These are phyloP conservation scores for Protonibea diacanthus DNA, from an alignment of 2,797 vertebrate species.

Conservation along the genomic window DNA sequence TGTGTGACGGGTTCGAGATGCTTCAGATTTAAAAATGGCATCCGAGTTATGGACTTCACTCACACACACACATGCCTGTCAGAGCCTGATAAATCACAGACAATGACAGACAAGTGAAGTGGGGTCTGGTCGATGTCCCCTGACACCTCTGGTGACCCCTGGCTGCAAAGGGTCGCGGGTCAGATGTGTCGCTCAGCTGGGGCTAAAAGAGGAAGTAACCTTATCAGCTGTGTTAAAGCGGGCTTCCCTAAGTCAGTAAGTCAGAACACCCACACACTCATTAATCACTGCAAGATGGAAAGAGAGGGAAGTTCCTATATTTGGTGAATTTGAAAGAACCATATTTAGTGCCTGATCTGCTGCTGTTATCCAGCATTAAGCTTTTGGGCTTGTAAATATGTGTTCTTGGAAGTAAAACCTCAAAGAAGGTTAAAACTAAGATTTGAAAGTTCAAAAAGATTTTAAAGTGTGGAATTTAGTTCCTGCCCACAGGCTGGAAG, in stretches of 20 bases:
- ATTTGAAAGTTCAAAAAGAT: slow-evolving; percentile 6
- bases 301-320: slow-evolving; percentile 15
- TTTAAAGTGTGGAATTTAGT: background rate
- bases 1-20: slow-evolving; percentile 3
- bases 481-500: slow-evolving; percentile 1
- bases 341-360: background rate
- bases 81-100: slow-evolving; percentile 56
- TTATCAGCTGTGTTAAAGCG: slow-evolving; percentile 72
- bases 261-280: slow-evolving; percentile 65
- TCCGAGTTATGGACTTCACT: slow-evolving; percentile 4
- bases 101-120: slow-evolving; percentile 47
- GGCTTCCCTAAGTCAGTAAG: slow-evolving; percentile 38
- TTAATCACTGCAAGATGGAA: slow-evolving; percentile 47
- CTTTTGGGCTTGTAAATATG: slow-evolving; percentile 6
- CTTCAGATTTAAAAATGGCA: slow-evolving; percentile 41
- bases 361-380: background rate
- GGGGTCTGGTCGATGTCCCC: slow-evolving; percentile 64
- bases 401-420: slow-evolving; percentile 19
- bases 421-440: slow-evolving; percentile 13
- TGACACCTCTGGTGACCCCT: slow-evolving; percentile 68
- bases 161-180: slow-evolving; percentile 53
- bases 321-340: slow-evolving; percentile 28
- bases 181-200: slow-evolving; percentile 68
- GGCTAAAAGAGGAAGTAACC: slow-evolving; percentile 76
- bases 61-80: slow-evolving; percentile 30